These are phyloP conservation scores for Cuculus canorus DNA, from an alignment of 2,797 vertebrate species.

Conservation along the genomic window DNA sequence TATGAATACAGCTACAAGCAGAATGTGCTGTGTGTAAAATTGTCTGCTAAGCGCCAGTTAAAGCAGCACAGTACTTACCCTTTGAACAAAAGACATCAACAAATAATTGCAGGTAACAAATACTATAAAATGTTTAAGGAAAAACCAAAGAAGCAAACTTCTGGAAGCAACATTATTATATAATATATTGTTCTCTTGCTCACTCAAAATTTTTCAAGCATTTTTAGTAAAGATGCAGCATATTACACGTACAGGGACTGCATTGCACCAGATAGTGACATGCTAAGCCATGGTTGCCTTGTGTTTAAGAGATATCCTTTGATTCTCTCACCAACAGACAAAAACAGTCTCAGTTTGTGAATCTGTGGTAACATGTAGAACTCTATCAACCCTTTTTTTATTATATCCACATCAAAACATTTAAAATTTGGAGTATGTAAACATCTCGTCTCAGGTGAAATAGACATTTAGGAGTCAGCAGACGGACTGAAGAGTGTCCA, in stretches of 20 bases:
- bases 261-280: slow-evolving; percentile 73
- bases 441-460: slow-evolving; percentile 58
- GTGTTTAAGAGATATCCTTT: slow-evolving; percentile 61
- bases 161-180: slow-evolving; percentile 45
- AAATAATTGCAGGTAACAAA: slow-evolving; percentile 70
- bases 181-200: slow-evolving; percentile 53
- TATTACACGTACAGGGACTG: slow-evolving; percentile 73
- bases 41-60: slow-evolving; percentile 51
- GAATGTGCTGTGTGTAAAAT: slow-evolving; percentile 4
- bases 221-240: slow-evolving; percentile 74
- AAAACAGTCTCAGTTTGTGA: slow-evolving; percentile 58
- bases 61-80: slow-evolving; percentile 81
- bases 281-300: slow-evolving; percentile 64
- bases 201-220: slow-evolving; percentile 63
- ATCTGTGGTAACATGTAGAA: slow-evolving; percentile 53
- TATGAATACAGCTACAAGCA: background rate
- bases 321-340: slow-evolving; percentile 62
- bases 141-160: slow-evolving; percentile 56
- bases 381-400: slow-evolving; percentile 70
- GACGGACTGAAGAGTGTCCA: slow-evolving; percentile 61
- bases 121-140: slow-evolving; percentile 62
- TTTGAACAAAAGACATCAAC: slow-evolving; percentile 76
- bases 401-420: slow-evolving; percentile 60
- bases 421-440: slow-evolving; percentile 60
- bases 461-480: slow-evolving; percentile 63